A percentile compares a stretch with the other conserved stretches of the same genome.
Conservation (phyloP, 2,888 invertebrate species). For the Hemistola chrysoprasaria region DNA sequence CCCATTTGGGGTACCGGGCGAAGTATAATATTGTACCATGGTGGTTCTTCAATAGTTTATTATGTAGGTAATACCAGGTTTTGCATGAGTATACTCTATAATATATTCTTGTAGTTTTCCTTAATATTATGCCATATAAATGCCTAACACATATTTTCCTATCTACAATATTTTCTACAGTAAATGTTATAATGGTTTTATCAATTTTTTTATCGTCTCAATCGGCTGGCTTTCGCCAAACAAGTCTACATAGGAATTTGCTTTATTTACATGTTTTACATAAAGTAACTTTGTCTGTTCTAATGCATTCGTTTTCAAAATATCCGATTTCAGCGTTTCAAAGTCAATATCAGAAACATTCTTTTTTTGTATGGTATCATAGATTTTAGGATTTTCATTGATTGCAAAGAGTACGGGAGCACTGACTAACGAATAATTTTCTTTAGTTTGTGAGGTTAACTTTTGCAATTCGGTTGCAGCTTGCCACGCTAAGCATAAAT, state of each 20-base stretch:
- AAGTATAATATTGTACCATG: too few species aligned
- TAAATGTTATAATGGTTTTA: constrained; percentile 51
- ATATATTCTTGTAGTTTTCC: not conserved
- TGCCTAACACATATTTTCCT: too few species aligned
- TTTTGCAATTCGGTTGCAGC: constrained; percentile 74
- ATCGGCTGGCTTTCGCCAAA: constrained; percentile 65
- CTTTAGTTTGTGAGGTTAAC: constrained; percentile 79
- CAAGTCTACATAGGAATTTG: constrained; percentile 49
- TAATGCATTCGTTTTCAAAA: constrained; percentile 62
- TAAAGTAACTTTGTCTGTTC: constrained; percentile 59
- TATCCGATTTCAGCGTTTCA: constrained; percentile 66
- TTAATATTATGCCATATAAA: not conserved
- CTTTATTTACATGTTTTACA: constrained; percentile 56
- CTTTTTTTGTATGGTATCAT: constrained; percentile 75
- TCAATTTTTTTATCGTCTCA: constrained; percentile 63
- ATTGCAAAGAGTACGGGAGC: constrained; percentile 93
- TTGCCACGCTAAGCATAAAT: constrained; percentile 92
- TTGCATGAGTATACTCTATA: too few species aligned
- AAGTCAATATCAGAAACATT: constrained; percentile 84
- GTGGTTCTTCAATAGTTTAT: too few species aligned
- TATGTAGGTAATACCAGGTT: too few species aligned
- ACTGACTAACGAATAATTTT: constrained; percentile 86
- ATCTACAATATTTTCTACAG: not conserved
- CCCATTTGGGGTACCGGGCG: too few species aligned
- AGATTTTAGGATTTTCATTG: constrained; percentile 86